Evolutionary conservation across 2,888 invertebrate genomes (phyloP), one percentile per base, ranked within the genome.

Genomic region (Poecilobothrus nobilitatus): DNA sequence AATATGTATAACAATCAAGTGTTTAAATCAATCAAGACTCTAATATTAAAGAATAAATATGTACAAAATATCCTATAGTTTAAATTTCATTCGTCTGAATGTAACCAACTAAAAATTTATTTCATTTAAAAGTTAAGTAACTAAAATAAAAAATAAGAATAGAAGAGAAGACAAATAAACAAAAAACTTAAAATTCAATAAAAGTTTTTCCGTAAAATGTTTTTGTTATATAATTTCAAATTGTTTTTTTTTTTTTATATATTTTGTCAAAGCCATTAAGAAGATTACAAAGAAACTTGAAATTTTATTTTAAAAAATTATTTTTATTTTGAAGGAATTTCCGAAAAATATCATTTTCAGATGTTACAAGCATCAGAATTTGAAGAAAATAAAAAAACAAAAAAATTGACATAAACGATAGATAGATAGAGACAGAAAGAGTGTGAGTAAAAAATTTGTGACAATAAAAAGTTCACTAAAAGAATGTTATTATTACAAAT

Each of bases 101-200:
- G 10, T 37, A 37, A 37, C 37, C 37, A 37, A 37, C 37, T 10
- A 37, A 37, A 8, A 53, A 4, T 53, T 53, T 53, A 53, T 53
- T 53, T 53, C 18, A 53, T 53, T 53, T n/a, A 53, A 27, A 53
- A 12, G 18, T 53, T 53, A n/a, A 53, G 18, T 53, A 53, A 53
- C 53, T 53, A 15, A 53, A 53, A 53, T 18, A 53, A 53, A 53
- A 4, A 53, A 53, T 18, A 41, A 8, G 15, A 41, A 15, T 5
- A 9, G 41, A 6, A n/a, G n/a, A n/a, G n/a, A n/a, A n/a, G n/a
- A n/a, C n/a, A n/a, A n/a, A n/a, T n/a, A n/a, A n/a, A 41, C 41
- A 41, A 41, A 41, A 41, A 41, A 41, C 41, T 41, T 41, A 53
- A 53, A 53, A 53, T 53, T 53, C 53, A 53, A 53, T 53, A 53